Evolutionary conservation across 2,797 vertebrate species (phyloP), one percentile per base, ranked within the genome.

Genomic region (Syndactyla subalaris): DNA sequence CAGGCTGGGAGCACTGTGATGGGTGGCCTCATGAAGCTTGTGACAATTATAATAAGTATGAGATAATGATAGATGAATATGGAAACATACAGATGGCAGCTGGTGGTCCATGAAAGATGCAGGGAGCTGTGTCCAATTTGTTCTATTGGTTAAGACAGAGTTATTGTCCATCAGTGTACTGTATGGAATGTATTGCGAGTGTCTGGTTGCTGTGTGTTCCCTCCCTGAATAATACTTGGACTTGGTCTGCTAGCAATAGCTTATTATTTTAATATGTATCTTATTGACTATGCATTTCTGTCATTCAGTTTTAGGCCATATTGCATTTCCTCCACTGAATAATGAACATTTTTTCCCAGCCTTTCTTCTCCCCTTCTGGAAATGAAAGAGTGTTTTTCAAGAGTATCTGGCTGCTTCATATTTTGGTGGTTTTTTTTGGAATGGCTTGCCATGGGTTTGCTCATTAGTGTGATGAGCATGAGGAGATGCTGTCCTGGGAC

Each of bases 91-190:
- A 79, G 88, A 86, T 81, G 55, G 66, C 90, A 95, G 88, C 88
- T 95, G 92, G 76, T 63, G 62, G 71, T 55, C 62, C 80, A 72
- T 94, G 71, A 88, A 86, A 88, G 77, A 92, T 66, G 39, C 76
- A 92, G 43, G 49, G 55, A 94, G 80, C 48, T 66, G 41, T 32
- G 55, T 81, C 58, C 21, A 55, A 18, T 92, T 89, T 68, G 22
- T 45, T 59, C 7, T 67, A 19, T 63, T 34, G 34, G 34, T 77
- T 89, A 72, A 88, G 92, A 78, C 26, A 54, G 29, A 39, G 75
- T 89, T 91, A 75, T 90, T 84, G 55, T 68, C 74, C 57, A 20
- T 61, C 46, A 34, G 0, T 30, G 49, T 71, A 16, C 38, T 38
- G 9, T 0, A 2, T 62, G 52, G 27, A 76, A 18, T 21, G 7